Percentiles rank a stretch among this genome's conserved stretches.
These are phyloP conservation scores for Amphimedon queenslandica DNA, from an alignment of 37 sponge, comb jelly and placozoan genomes.

Conservation along the genomic window DNA sequence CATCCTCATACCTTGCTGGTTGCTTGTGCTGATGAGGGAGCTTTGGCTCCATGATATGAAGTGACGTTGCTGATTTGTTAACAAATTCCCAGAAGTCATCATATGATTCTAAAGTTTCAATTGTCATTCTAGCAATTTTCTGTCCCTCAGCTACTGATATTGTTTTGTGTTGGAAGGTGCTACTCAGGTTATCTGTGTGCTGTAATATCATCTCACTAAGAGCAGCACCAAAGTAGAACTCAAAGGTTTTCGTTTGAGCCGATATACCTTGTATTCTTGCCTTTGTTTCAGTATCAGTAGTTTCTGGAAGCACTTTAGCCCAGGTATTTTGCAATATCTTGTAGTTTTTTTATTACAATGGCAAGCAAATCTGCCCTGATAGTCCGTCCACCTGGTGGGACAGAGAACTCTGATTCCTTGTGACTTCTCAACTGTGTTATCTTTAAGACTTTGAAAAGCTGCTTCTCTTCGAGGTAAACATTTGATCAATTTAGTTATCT, in stretches of 20 bases:
- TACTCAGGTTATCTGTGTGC: constrained; percentile 46
- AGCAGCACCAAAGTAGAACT: constrained; percentile 22
- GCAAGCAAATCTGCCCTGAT: no score
- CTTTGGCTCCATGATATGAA: constrained; percentile 3
- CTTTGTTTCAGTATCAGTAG: constrained; percentile 11
- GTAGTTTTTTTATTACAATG: no score
- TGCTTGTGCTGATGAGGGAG: neutral
- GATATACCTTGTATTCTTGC: constrained; percentile 34
- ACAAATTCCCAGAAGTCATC: neutral
- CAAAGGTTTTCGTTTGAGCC: constrained; percentile 37
- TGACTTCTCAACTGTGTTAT: neutral
- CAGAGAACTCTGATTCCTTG: constrained; percentile 24
- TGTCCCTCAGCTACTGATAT: constrained; percentile 42
- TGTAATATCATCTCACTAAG: constrained; percentile 4
- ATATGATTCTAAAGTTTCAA: constrained; percentile 10
- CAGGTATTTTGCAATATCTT: constrained; percentile 31
- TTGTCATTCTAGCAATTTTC: constrained; percentile 21
- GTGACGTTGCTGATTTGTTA: neutral
- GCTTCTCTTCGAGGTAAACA: constrained; percentile 32
- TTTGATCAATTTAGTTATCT: constrained; percentile 51
- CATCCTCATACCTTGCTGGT: constrained; percentile 6
- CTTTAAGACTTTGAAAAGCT: constrained; percentile 7
- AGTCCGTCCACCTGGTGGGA: constrained; percentile 57
- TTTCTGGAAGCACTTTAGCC: constrained; percentile 18
- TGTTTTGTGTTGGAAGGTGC: constrained; percentile 23